Base-by-base conservation (phyloP, 2,888 invertebrate species). In the Coleophora deauratella region DNA sequence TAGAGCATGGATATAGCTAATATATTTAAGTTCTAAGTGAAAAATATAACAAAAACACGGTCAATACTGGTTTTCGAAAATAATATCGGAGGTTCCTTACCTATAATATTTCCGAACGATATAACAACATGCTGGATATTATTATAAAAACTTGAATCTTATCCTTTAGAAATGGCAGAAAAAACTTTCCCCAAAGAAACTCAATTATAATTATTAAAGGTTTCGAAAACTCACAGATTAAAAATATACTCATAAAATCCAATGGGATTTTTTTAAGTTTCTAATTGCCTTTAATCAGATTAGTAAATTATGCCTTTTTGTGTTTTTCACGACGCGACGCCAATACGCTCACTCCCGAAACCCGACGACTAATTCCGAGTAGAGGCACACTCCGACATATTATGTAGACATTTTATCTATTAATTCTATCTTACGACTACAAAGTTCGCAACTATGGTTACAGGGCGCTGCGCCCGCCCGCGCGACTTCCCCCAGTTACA, bases 21-120 rank as follows among this genome's bases (percentile, higher is more conserved):
- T 65, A 68, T 67, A 66, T 11, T 68, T 57, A 70, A 73, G 46
- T 54, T 64, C 66, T 72, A 74, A 64, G 50, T 69, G 67, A 73
- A 75, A 76, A 73, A 66, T 63, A 63, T 68, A 75, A 73, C 72
- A 73, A 69, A 57, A 54, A 69, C 72, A 66, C 66, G 56, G 59
- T 60, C 60, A 72, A 78, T 76, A 76, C 69, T 76, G 72, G 57
- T 53, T 46, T 55, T n/a, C 10, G 60, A 62, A 50, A 60, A 50
- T 67, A 69, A 68, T 68, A 72, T 71, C 63, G 63, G 40, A 64
- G 66, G 66, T 63, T 58, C 40, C 46, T 31, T 63, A 58, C 40
- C 46, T 31, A 71, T 66, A 65, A 64, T 65, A 67, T 62, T 58
- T 60, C 43, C 45, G 69, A 78, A 73, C 71, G 65, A 69, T 70